A percentile compares a stretch with the other conserved stretches of the same genome.
These are phyloP conservation scores for Ailurus styani DNA, from an alignment of 2,113 vertebrate species.

Conservation along the genomic window DNA sequence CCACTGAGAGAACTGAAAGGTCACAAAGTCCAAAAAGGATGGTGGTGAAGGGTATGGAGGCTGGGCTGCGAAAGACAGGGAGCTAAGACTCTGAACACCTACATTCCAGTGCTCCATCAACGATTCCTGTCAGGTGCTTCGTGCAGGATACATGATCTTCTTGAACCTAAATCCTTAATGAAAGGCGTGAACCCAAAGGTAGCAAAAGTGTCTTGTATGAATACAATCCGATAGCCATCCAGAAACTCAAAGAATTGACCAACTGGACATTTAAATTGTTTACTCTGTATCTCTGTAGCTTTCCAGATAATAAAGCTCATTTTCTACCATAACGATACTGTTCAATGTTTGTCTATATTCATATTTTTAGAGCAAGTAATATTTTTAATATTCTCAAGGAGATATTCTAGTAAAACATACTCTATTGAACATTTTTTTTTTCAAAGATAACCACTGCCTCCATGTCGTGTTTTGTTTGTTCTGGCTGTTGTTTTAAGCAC, in stretches of 20 bases:
- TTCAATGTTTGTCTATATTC: background rate
- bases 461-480: background rate
- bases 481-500: background rate
- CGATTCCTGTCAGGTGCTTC: background rate
- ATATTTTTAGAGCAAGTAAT: background rate
- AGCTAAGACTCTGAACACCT: background rate
- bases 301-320: background rate
- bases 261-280: background rate
- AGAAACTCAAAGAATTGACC: background rate
- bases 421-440: background rate
- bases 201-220: background rate
- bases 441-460: background rate
- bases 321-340: background rate
- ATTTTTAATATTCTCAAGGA: background rate
- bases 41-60: rapidly evolving
- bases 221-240: background rate
- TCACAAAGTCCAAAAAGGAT: background rate
- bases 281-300: background rate
- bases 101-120: background rate
- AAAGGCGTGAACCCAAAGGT: background rate
- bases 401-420: background rate
- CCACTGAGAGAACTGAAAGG: background rate
- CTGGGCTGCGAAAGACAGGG: no score
- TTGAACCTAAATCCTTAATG: background rate
- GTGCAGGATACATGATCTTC: background rate